A percentile compares a stretch with the other conserved stretches of the same genome.
Conservation (phyloP, 2,797 vertebrate species). For the Sebastes ruberrimus region DNA sequence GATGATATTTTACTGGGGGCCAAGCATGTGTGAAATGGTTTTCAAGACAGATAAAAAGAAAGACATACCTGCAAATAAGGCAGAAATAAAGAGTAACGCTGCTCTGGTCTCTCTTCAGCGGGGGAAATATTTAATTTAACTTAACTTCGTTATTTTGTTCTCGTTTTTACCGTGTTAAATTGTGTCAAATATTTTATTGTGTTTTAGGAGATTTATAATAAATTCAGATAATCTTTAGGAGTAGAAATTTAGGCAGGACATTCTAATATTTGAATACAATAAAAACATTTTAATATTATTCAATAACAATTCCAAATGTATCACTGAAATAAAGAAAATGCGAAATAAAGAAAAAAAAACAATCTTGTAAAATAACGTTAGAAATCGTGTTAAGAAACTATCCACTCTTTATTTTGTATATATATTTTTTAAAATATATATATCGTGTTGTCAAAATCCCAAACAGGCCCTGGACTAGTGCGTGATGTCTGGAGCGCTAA, state of each 20-base stretch:
- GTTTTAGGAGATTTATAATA: not conserved
- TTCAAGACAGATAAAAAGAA: not conserved
- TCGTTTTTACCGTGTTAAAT: not conserved
- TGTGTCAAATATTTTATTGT: not conserved
- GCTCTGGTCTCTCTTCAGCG: not conserved
- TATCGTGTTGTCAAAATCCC: not conserved
- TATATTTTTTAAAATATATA: no score
- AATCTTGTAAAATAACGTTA: not conserved
- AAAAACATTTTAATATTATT: not conserved
- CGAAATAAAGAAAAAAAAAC: not conserved
- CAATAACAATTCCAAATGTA: no score
- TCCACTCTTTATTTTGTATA: not conserved
- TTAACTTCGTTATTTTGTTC: not conserved
- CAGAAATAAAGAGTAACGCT: not conserved
- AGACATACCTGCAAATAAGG: not conserved
- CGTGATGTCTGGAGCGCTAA: slow-evolving; percentile 66
- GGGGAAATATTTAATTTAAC: not conserved
- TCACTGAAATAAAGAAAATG: not conserved
- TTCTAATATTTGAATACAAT: not conserved
- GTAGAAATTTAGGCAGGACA: not conserved
- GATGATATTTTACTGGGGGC: not conserved
- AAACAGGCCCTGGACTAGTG: not conserved
- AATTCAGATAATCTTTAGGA: not conserved
- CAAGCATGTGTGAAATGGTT: not conserved
- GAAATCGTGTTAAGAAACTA: not conserved